phyloP scores from a whole-genome alignment of 1,140 invertebrate genomes.

The Ceratina australensis region DNA sequence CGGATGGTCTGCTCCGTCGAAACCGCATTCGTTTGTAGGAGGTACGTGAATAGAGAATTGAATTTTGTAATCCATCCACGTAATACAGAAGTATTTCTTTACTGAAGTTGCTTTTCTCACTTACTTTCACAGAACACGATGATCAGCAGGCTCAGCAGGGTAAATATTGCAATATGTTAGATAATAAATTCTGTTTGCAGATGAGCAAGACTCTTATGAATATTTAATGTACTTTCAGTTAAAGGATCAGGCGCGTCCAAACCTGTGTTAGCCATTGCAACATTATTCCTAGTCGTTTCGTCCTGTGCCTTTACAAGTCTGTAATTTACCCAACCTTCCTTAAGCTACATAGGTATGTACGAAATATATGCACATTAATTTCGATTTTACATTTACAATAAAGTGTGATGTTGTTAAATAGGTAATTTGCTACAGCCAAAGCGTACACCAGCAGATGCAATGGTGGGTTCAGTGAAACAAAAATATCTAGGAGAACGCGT shows the following conservation, averaged over 20 bases:
- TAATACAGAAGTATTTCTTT: neutral
- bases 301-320: constrained; percentile 67
- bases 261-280: constrained; percentile 50
- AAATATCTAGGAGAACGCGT: constrained; percentile 56
- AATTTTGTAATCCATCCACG: neutral
- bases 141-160: constrained; percentile 14
- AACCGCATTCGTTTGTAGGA: constrained; percentile 60
- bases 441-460: constrained; percentile 72
- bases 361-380: neutral
- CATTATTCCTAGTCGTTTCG: constrained; percentile 70
- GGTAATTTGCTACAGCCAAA: constrained; percentile 78
- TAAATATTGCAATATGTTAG: constrained; percentile 12
- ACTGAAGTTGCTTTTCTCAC: constrained; percentile 2
- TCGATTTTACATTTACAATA: neutral
- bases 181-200: neutral
- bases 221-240: constrained; percentile 47
- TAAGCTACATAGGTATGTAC: constrained; percentile 65
- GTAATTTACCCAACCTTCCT: constrained; percentile 66
- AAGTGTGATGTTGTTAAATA: constrained; percentile 38
- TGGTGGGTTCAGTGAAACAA: constrained; percentile 65
- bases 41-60: constrained; percentile 47
- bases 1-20: constrained; percentile 69
- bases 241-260: constrained; percentile 44
- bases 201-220: neutral
- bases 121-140: constrained; percentile 15